phyloP scores from a whole-genome alignment of 1,140 invertebrate genomes.

The Drosophila sucinea region DNA sequence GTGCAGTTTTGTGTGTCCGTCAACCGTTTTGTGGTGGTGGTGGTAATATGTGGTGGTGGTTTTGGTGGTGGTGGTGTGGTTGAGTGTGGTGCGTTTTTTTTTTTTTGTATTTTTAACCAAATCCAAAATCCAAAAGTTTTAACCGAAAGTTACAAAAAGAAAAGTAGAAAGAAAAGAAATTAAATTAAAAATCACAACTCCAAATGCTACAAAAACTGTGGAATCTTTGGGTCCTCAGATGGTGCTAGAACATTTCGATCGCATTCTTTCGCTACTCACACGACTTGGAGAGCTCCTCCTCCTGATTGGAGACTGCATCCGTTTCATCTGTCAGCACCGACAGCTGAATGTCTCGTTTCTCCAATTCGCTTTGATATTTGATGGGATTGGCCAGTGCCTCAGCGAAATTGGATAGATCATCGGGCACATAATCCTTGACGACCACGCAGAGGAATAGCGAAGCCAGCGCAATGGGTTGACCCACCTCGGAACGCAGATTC shows the following conservation, averaged over 20 bases:
- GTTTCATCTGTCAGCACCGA: slow-evolving; percentile 94
- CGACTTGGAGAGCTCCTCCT: slow-evolving; percentile 83
- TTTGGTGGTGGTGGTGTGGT: slow-evolving; percentile 43
- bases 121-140: slow-evolving; percentile 79
- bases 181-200: slow-evolving; percentile 69
- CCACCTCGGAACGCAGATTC: slow-evolving; percentile 94
- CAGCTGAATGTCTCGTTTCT: slow-evolving; percentile 96
- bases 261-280: slow-evolving; percentile 61
- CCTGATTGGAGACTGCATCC: slow-evolving; percentile 83
- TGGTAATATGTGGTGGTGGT: slow-evolving; percentile 37
- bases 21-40: slow-evolving; percentile 56
- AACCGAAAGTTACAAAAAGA: slow-evolving; percentile 75
- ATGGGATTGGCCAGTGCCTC: slow-evolving; percentile 98
- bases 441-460: slow-evolving; percentile 96
- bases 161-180: slow-evolving; percentile 77
- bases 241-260: not conserved
- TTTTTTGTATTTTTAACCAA: slow-evolving; percentile 61
- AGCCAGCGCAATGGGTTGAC: slow-evolving; percentile 94
- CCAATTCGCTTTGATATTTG: slow-evolving; percentile 96
- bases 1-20: slow-evolving; percentile 63
- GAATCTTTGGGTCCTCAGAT: slow-evolving; percentile 4
- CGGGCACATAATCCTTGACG: slow-evolving; percentile 98
- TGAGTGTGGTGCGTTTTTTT: slow-evolving; percentile 29
- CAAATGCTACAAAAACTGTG: slow-evolving; percentile 31
- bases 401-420: slow-evolving; percentile 96